Base-by-base conservation (phyloP, 2,888 invertebrate genomes). In the Parascotia fuliginaria region DNA sequence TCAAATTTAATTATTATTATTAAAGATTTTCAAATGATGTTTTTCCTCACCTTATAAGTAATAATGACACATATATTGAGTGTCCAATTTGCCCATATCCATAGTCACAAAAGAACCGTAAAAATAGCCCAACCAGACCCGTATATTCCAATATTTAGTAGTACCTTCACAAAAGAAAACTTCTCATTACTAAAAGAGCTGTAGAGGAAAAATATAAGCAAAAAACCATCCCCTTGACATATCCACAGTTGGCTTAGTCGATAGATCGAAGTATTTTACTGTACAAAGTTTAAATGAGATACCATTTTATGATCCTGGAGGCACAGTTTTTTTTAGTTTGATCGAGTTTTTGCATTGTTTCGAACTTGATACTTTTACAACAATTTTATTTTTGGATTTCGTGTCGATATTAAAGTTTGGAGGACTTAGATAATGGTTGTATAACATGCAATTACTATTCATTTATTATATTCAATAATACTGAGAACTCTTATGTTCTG, bases 241-340 rank as follows among this genome's bases (percentile, higher is more conserved):
- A 41, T 37, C 31, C 16, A 38, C 16, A 19, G 14, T 33, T 32
- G 19, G 19, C 13, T 22, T 9, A 50, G 45, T 48, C 57, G 47
- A 59, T 55, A 56, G 40, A 51, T 60, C 42, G 56, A 56, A 62
- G 44, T 47, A 60, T 65, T 75, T 69, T 66, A 69, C 59, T 65
- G 59, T 46, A 29, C 33, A 49, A 75, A 75, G 62, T 75, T 75
- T 60, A 70, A 73, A 75, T 75, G 60, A 69, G 70, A 73, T 65
- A 52, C 57, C 66, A 63, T 67, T 75, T 75, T 75, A 72, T 72
- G 62, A 60, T 50, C 43, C 55, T 50, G 42, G 31, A 50, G 56
- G 50, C 49, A 53, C 52, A 53, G 57, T 67, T 70, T 70, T 61
- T 53, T 54, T 46, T 64, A 70, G 68, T 75, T 73, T 60, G 61